Evolutionary conservation across 2,888 invertebrate species (phyloP), one percentile per base, ranked within the genome.

Genomic region (Campoplex nolae): DNA sequence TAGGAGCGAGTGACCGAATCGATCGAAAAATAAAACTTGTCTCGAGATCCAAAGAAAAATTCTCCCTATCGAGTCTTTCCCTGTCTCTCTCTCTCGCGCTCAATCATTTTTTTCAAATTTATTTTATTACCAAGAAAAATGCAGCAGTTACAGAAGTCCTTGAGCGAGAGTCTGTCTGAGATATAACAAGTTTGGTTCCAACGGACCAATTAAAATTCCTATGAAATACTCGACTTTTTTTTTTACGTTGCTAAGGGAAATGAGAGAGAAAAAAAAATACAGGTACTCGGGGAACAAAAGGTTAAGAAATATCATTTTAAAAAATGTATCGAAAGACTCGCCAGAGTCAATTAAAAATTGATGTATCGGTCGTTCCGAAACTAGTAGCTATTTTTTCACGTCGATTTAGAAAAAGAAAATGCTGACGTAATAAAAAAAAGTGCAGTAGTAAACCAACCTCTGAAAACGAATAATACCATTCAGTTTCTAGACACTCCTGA

Each of bases 151-250:
- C 56, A 70, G 70, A 79, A 79, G 78, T 70, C 70, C 54, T 79
- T 79, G 45, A 76, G 45, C 68, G 78, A 28, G 56, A 70, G 68
- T 70, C 42, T 32, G 45, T 16, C 54, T 38, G 77, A 54, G 56
- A 70, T 79, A 79, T 70, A 48, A 77, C 67, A 45, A 67, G 67
- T 77, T 54, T 48, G 67, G 67, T 54, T 48, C 68, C 42, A 79
- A 42, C 38, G 54, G 70, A 56, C 38, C 78, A 79, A 79, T 79
- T 79, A 79, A 79, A 70, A 79, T 79, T 79, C 78, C 70, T 70
- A 70, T 70, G 56, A 56, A 56, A 42, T 65, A 76, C 70, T 77
- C 54, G 77, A 16, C 62, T 77, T 45, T 65, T 77, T 77, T 77
- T 45, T 65, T 77, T 77, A 68, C 38, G 67, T 38, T 67, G 51